Evolutionary conservation across 2,888 invertebrate genomes (phyloP).

Genomic region (Baronia brevicornis): DNA sequence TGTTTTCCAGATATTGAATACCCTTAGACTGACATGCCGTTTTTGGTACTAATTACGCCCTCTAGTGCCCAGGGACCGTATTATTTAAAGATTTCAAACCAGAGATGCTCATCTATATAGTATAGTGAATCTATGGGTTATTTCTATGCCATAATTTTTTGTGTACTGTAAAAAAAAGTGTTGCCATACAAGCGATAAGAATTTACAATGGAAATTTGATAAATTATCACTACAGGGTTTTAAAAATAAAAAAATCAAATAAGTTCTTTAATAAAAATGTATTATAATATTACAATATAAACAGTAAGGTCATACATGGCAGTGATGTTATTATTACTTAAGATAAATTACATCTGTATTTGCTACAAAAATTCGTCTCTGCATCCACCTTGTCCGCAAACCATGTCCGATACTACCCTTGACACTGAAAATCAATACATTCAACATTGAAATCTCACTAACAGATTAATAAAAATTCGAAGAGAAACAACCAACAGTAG

Average conservation of each 20-base stretch:
- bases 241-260: slow-evolving; percentile 22
- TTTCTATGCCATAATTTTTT: no score
- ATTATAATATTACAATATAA: slow-evolving; percentile 70
- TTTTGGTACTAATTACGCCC: no score
- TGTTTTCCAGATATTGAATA: no score
- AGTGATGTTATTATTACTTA: slow-evolving; percentile 70
- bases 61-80: no score
- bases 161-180: no score
- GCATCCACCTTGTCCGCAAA: slow-evolving; percentile 28
- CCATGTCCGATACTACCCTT: slow-evolving; percentile 26
- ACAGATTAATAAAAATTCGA: slow-evolving; percentile 53
- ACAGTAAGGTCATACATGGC: slow-evolving; percentile 75
- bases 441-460: slow-evolving; percentile 60
- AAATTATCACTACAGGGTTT: no score
- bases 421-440: slow-evolving; percentile 45
- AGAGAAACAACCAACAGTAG: slow-evolving; percentile 51
- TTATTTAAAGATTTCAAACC: no score
- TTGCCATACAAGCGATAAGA: no score
- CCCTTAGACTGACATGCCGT: no score
- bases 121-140: no score
- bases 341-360: slow-evolving; percentile 52
- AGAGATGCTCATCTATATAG: no score
- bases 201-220: not conserved
- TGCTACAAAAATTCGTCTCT: slow-evolving; percentile 49
- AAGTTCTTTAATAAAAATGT: slow-evolving; percentile 57